These are phyloP conservation scores for Isotomurus palustris DNA, from an alignment of 2,888 invertebrate species.

Conservation along the genomic window DNA sequence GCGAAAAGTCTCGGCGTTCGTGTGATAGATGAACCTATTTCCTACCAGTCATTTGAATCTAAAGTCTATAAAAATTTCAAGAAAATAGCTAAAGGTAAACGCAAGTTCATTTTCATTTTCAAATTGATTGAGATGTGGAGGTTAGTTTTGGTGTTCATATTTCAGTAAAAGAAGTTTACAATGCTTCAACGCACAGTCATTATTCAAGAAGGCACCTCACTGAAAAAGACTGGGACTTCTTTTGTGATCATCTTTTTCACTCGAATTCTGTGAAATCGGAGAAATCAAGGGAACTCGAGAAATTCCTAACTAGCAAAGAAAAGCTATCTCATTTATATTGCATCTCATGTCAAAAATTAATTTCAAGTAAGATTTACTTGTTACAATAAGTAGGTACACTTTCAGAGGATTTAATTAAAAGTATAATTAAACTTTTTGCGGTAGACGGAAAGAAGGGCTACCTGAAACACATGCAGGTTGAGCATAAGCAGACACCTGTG, in stretches of 20 bases:
- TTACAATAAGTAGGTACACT: background rate
- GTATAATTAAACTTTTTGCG: background rate
- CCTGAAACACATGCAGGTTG: conserved; percentile 34
- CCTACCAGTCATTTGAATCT: conserved; percentile 28
- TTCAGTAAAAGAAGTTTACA: conserved; percentile 41
- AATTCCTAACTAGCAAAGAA: conserved; percentile 39
- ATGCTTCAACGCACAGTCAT: conserved; percentile 37
- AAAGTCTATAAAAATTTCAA: conserved; percentile 40
- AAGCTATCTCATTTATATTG: conserved; percentile 41
- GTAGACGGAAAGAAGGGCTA: conserved; percentile 40
- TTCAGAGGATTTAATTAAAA: background rate
- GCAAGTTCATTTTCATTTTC: background rate
- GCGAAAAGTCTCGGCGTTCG: conserved; percentile 11
- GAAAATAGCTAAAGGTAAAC: conserved; percentile 33
- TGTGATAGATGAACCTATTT: conserved; percentile 25
- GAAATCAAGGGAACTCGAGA: conserved; percentile 38
- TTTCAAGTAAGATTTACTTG: conserved; percentile 22
- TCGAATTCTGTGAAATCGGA: conserved; percentile 42
- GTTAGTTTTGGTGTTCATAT: background rate
- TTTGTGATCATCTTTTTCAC: conserved; percentile 43
- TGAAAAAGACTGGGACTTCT: conserved; percentile 45
- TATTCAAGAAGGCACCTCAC: conserved; percentile 34
- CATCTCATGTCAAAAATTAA: conserved; percentile 35
- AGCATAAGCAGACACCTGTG: conserved; percentile 37
- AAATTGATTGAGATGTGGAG: background rate